Percentiles rank a stretch among this genome's conserved stretches.
Evolutionary conservation across 1,140 invertebrate genomes (phyloP).

Genomic region (Drosophila pseudoobscura): DNA sequence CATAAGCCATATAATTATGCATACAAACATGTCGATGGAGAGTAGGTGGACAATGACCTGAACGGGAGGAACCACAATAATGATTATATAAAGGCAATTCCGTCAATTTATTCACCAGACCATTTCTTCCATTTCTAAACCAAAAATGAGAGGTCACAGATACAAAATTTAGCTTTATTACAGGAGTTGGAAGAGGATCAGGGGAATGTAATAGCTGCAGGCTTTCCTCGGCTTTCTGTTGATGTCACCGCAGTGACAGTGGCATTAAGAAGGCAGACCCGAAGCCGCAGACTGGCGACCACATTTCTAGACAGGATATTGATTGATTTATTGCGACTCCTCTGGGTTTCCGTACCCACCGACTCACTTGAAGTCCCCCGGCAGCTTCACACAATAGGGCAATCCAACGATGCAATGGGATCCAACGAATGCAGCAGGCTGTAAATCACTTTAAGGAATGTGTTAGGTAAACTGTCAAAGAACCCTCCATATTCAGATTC

Average conservation of each 20-base stretch:
- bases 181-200: too few relatives aligned
- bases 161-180: too few relatives aligned
- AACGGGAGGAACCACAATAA: background rate
- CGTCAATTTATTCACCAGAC: slow-evolving; percentile 26
- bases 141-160: too few relatives aligned
- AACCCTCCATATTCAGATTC: too few relatives aligned
- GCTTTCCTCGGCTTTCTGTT: slow-evolving; percentile 1
- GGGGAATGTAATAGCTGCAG: background rate
- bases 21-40: background rate
- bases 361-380: too few relatives aligned
- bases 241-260: background rate
- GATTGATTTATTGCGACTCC: slow-evolving; percentile 56
- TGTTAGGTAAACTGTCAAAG: too few relatives aligned
- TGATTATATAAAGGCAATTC: slow-evolving; percentile 1
- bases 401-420: too few relatives aligned
- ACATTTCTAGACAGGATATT: slow-evolving; percentile 55
- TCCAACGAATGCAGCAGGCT: too few relatives aligned
- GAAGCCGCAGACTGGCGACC: slow-evolving; percentile 5
- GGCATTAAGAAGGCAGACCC: slow-evolving; percentile 6
- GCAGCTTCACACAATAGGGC: too few relatives aligned
- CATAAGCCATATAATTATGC: slow-evolving; percentile 39
- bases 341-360: too few relatives aligned
- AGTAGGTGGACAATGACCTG: background rate
- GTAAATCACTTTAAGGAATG: too few relatives aligned
- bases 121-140: too few relatives aligned